Conservation (phyloP, 2,888 invertebrate species). For the Malthinus seriepunctatus region DNA sequence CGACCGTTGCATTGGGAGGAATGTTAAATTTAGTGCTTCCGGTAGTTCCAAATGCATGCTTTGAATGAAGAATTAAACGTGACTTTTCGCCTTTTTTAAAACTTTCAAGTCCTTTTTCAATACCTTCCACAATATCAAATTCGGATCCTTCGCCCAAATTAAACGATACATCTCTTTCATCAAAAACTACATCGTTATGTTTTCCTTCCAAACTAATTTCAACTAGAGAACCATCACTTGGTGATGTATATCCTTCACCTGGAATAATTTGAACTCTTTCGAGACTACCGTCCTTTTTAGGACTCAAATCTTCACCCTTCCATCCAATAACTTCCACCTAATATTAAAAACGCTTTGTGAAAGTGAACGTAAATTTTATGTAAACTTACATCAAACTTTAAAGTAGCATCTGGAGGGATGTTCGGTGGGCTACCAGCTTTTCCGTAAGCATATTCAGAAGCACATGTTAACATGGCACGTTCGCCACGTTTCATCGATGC, state of each 20-base stretch:
- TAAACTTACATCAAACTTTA: constrained; percentile 80
- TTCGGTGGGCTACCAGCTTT: constrained; percentile 79
- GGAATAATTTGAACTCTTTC: constrained; percentile 69
- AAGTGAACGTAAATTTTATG: background rate
- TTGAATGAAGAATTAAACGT: constrained; percentile 70
- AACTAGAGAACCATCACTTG: constrained; percentile 82
- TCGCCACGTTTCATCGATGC: constrained; percentile 93
- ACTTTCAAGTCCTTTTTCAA: constrained; percentile 80
- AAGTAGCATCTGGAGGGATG: constrained; percentile 85
- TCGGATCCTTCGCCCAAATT: constrained; percentile 84
- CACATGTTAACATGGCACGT: constrained; percentile 79
- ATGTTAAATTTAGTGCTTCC: constrained; percentile 74
- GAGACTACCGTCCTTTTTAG: constrained; percentile 82
- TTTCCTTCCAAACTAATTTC: constrained; percentile 79
- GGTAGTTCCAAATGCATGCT: constrained; percentile 76
- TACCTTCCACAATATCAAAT: constrained; percentile 73
- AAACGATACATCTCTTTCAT: constrained; percentile 82
- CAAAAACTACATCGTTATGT: constrained; percentile 70
- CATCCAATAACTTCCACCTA: constrained; percentile 87
- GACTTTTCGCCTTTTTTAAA: constrained; percentile 83
- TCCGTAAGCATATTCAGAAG: constrained; percentile 91
- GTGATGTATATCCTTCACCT: constrained; percentile 73
- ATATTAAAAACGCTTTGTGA: background rate
- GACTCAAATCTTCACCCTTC: constrained; percentile 87
- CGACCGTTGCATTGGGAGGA: constrained; percentile 76